phyloP scores from a whole-genome alignment of 2,797 vertebrate species.

The Psittacula derbiana region DNA sequence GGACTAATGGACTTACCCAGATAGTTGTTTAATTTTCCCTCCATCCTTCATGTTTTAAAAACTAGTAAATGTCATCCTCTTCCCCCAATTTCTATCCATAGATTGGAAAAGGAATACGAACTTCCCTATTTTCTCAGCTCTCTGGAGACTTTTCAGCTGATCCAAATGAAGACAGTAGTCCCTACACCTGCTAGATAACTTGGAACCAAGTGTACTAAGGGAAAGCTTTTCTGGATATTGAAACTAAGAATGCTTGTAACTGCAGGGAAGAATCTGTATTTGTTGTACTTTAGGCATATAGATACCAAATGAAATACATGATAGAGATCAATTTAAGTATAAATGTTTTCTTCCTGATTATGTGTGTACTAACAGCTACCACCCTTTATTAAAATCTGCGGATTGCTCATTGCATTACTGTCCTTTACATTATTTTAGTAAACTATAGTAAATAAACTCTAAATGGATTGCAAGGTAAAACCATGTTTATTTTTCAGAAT shows the following conservation, averaged over 20 bases:
- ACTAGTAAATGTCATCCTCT: conserved; percentile 14
- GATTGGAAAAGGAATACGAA: conserved; percentile 66
- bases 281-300: neutral
- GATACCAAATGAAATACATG: neutral
- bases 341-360: neutral
- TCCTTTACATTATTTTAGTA: neutral
- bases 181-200: conserved; percentile 41
- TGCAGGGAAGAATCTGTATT: neutral
- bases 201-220: neutral
- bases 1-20: fast-evolving
- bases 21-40: neutral
- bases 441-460: neutral
- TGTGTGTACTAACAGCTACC: conserved; percentile 1
- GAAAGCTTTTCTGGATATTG: neutral
- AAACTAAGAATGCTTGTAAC: neutral
- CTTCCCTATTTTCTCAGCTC: conserved; percentile 62
- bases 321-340: neutral
- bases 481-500: neutral
- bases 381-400: conserved; percentile 35
- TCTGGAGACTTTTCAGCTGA: conserved; percentile 62
- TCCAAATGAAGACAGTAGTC: conserved; percentile 24
- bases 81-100: conserved; percentile 47
- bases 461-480: neutral
- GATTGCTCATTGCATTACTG: neutral
- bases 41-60: neutral